These are phyloP conservation scores for Leptothorax acervorum DNA, from an alignment of 2,888 invertebrate genomes.

Conservation along the genomic window DNA sequence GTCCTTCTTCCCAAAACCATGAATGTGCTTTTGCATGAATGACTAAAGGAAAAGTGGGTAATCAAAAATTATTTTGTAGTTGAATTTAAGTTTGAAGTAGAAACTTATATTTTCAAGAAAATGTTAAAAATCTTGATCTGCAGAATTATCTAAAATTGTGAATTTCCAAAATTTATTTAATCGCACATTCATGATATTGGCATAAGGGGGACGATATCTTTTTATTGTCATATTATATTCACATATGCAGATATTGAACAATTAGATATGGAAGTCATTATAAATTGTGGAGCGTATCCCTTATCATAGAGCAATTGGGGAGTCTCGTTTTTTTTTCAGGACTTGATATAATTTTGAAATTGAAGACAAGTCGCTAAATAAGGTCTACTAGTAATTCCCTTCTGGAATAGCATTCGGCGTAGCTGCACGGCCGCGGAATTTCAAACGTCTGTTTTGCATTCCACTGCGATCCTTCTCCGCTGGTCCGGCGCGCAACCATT, in stretches of 20 bases:
- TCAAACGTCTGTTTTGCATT: slow-evolving; percentile 81
- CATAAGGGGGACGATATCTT: not conserved
- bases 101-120: too few species aligned
- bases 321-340: not conserved
- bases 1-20: too few species aligned
- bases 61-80: too few species aligned
- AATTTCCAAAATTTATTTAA: too few species aligned
- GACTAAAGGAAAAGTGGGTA: too few species aligned
- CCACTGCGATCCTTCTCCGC: slow-evolving; percentile 69
- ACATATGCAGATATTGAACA: not conserved
- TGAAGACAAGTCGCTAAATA: slow-evolving; percentile 42
- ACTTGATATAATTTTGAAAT: slow-evolving; percentile 14
- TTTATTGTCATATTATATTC: not conserved
- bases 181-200: too few species aligned
- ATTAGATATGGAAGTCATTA: not conserved
- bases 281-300: not conserved
- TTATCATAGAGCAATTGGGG: slow-evolving; percentile 12
- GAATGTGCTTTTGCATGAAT: too few species aligned
- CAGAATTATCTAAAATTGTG: too few species aligned
- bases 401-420: slow-evolving; percentile 42
- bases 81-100: too few species aligned
- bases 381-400: slow-evolving; percentile 40
- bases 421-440: slow-evolving; percentile 77
- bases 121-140: too few species aligned
- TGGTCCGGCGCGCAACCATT: slow-evolving; percentile 69